phyloP scores from a whole-genome alignment of 1,140 invertebrate species.

The Thalassaphorura encarpata region DNA sequence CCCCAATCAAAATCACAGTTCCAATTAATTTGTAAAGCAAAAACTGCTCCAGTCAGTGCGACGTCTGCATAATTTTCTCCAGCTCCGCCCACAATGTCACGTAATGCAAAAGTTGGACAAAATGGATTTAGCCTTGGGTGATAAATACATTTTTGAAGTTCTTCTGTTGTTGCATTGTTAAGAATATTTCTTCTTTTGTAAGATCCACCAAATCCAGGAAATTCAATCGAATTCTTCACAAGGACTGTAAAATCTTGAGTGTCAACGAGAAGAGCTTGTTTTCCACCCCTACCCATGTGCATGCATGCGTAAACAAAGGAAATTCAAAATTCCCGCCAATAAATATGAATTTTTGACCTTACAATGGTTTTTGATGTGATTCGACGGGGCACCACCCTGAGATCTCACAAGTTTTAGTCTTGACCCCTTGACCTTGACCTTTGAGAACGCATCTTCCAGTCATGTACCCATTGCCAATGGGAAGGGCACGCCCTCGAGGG shows the following conservation, averaged over 20 bases:
- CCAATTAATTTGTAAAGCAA: conserved; percentile 45
- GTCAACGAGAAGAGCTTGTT: conserved; percentile 3
- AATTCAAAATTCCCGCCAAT: neutral
- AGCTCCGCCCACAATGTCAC: conserved; percentile 38
- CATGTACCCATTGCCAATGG: conserved; percentile 27
- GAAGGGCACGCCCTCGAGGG: conserved; percentile 32
- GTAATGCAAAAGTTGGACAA: conserved; percentile 44
- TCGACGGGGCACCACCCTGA: conserved; percentile 47
- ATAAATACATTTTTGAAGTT: conserved; percentile 39
- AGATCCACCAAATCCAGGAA: conserved; percentile 35
- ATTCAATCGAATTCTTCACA: conserved; percentile 36
- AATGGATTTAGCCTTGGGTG: conserved; percentile 35
- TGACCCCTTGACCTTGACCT: no score
- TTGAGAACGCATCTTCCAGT: no score
- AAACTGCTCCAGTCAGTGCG: conserved; percentile 40
- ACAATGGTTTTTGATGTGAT: conserved; percentile 23
- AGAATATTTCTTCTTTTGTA: conserved; percentile 40
- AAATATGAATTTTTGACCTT: no score
- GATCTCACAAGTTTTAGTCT: conserved; percentile 42
- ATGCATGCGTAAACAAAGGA: no score
- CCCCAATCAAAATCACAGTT: conserved; percentile 46
- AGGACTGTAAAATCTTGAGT: conserved; percentile 15
- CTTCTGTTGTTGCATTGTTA: conserved; percentile 34
- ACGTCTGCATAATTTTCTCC: conserved; percentile 36
- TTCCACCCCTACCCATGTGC: conserved; percentile 4